Evolutionary conservation across 2,113 vertebrate genomes (phyloP).

Genomic region (Azemiops feae): DNA sequence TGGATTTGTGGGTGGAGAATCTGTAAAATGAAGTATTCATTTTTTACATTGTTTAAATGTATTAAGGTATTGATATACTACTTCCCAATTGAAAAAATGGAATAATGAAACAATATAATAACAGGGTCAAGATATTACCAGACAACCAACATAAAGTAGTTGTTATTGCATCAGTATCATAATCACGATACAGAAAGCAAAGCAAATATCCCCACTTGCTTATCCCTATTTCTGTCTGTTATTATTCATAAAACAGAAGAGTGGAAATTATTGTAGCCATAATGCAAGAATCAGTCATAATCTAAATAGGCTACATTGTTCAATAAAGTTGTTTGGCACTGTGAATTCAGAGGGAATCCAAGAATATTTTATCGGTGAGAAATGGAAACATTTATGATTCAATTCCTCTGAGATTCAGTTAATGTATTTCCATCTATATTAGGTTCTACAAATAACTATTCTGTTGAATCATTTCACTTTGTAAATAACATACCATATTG

Average conservation of each 20-base stretch:
- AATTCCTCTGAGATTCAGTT: not conserved
- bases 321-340: not conserved
- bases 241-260: not conserved
- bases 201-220: not conserved
- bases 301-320: not conserved
- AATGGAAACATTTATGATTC: not conserved
- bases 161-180: not conserved
- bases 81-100: not conserved
- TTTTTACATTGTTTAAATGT: not conserved
- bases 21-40: not conserved
- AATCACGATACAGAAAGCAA: not conserved
- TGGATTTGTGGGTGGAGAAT: not conserved
- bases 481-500: not conserved
- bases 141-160: not conserved
- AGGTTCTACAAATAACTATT: not conserved
- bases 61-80: not conserved
- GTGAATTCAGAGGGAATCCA: not conserved
- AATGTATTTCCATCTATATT: not conserved
- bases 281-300: not conserved
- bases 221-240: not conserved
- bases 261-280: not conserved
- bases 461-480: not conserved
- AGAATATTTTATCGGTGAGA: not conserved
- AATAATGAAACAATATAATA: not conserved
- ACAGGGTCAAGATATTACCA: not conserved